phyloP scores from a whole-genome alignment of 2,113 vertebrate genomes.

The Sciurus niger region DNA sequence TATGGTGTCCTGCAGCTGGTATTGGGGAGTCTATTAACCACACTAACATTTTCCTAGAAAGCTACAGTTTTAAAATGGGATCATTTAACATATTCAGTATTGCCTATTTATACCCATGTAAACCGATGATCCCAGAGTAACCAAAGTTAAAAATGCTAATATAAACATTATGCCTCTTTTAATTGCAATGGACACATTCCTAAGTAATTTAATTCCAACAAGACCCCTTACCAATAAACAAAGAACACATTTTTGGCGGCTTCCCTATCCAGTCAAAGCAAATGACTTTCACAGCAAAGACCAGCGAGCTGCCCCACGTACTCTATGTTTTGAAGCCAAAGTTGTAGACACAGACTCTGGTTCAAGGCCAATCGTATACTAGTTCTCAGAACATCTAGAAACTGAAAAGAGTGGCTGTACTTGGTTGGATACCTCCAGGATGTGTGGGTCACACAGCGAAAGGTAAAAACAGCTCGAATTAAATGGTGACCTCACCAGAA shows the following conservation, averaged over 20 bases:
- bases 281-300: constrained; percentile 27
- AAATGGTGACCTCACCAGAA: constrained; percentile 69
- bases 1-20: constrained; percentile 71
- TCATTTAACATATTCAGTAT: constrained; percentile 88
- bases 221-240: constrained; percentile 87
- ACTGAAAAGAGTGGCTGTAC: neutral
- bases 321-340: neutral
- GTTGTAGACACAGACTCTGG: neutral
- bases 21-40: constrained; percentile 67
- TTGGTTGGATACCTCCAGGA: neutral
- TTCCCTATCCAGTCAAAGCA: constrained; percentile 72
- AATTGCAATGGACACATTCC: constrained; percentile 90
- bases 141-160: constrained; percentile 89
- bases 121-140: constrained; percentile 87
- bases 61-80: constrained; percentile 84
- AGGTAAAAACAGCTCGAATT: constrained; percentile 19
- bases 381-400: neutral
- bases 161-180: constrained; percentile 89
- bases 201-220: constrained; percentile 88
- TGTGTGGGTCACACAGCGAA: neutral
- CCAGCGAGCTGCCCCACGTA: constrained; percentile 15
- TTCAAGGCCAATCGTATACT: neutral
- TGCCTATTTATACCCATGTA: constrained; percentile 87
- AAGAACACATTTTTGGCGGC: constrained; percentile 82
- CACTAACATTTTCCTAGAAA: constrained; percentile 86